phyloP scores from a whole-genome alignment of 2,888 invertebrate species.

The Patella depressa region DNA sequence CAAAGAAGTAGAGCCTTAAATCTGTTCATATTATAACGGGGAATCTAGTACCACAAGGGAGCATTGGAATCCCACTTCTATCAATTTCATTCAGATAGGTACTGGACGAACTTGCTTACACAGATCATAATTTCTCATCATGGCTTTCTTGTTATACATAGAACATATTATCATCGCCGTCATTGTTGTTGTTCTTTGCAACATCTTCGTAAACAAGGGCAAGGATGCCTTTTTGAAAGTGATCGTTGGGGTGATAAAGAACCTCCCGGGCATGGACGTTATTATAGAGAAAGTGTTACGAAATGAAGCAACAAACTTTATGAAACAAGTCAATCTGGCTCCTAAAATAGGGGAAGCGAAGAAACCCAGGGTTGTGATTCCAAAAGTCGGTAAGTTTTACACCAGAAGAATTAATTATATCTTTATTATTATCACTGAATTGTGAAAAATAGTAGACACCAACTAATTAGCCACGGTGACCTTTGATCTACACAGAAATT shows the following conservation, averaged over 20 bases:
- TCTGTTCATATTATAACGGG: no score
- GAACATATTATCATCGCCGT: slow-evolving; percentile 50
- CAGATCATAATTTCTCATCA: background rate
- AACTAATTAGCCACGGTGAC: no score
- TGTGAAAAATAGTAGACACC: no score
- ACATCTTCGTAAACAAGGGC: slow-evolving; percentile 49
- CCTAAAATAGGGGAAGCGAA: slow-evolving; percentile 35
- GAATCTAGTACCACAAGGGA: no score
- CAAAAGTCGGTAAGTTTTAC: slow-evolving; percentile 46
- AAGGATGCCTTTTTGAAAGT: slow-evolving; percentile 47
- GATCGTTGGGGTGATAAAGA: slow-evolving; percentile 51
- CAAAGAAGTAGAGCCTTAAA: no score
- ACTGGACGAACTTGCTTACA: no score
- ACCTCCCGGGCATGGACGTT: slow-evolving; percentile 49
- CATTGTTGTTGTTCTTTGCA: slow-evolving; percentile 46
- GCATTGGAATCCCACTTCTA: no score
- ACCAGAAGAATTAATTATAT: no score
- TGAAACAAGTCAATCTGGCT: slow-evolving; percentile 45
- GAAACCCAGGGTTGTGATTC: slow-evolving; percentile 44
- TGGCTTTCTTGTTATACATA: slow-evolving; percentile 14
- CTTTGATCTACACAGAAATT: no score
- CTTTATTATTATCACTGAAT: no score
- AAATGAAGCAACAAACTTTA: slow-evolving; percentile 53
- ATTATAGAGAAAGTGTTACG: slow-evolving; percentile 46
- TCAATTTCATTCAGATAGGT: no score